phyloP scores from a whole-genome alignment of 2,113 vertebrate species.

The Chascanopsetta lugubris region DNA sequence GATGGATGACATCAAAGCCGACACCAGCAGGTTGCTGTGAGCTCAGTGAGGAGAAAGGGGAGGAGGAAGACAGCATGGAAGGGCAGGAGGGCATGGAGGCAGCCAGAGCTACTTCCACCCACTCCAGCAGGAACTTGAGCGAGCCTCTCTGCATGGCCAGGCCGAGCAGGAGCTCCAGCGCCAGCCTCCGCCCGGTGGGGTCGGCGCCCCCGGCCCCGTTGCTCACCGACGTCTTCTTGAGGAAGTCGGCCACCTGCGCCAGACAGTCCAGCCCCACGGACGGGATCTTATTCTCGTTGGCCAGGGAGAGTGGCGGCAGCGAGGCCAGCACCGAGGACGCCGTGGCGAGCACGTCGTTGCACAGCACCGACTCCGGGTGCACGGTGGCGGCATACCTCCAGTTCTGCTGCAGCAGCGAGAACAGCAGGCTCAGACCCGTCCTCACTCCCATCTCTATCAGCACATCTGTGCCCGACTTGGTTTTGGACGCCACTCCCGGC shows the following conservation, averaged over 20 bases:
- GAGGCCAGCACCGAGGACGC: conserved; percentile 81
- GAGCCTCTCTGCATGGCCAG: conserved; percentile 84
- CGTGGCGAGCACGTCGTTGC: conserved; percentile 83
- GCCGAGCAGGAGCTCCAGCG: conserved; percentile 81
- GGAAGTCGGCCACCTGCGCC: conserved; percentile 81
- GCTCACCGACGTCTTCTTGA: conserved; percentile 82
- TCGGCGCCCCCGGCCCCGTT: conserved; percentile 77
- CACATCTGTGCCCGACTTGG: conserved; percentile 82
- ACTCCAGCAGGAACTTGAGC: conserved; percentile 83
- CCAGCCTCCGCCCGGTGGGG: conserved; percentile 76
- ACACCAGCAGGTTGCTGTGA: conserved; percentile 68
- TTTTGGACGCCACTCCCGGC: conserved; percentile 53
- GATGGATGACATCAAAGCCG: conserved; percentile 80
- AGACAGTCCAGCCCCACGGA: conserved; percentile 84
- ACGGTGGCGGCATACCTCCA: conserved; percentile 74
- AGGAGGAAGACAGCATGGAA: conserved; percentile 61
- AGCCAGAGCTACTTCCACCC: conserved; percentile 84
- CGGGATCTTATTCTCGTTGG: conserved; percentile 86
- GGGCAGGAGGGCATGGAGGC: conserved; percentile 67
- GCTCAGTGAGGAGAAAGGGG: conserved; percentile 58
- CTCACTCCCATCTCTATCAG: conserved; percentile 86
- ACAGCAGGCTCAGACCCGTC: conserved; percentile 84
- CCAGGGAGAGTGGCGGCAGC: conserved; percentile 82
- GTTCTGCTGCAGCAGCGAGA: conserved; percentile 84
- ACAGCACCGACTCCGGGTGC: conserved; percentile 80